Base-by-base conservation (phyloP, 2,797 vertebrate species). In the Argyrosomus regius region DNA sequence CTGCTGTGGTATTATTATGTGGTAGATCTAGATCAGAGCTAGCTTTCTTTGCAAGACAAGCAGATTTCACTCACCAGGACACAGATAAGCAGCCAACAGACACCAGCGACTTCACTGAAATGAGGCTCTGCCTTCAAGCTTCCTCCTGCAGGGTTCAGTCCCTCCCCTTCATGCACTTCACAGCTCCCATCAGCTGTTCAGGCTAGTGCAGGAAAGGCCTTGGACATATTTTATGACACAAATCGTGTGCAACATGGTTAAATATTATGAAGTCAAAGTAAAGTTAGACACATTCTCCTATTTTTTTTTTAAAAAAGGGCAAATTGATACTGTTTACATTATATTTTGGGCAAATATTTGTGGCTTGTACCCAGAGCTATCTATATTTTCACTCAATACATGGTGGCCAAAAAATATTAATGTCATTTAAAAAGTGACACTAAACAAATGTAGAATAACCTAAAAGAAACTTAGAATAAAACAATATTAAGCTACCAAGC, bases 131-230 rank as follows among this genome's bases (percentile, higher is more conserved):
- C 75, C 83, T 76, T 83, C 83, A 72, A 87, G 77, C 72, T 76
- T 82, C 65, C 77, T 82, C 65, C 77, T 79, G 74, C 56, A 64
- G 72, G 61, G 46, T 64, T 75, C 80, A 62, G 93, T 81, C 90
- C 91, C 92, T 87, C 94, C 93, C 89, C 86, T 78, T 67, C 48
- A 54, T 17, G 72, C 46, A 78, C 49, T 57, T 54, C 77, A 43
- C 72, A 56, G 22, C 31, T 48, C 57, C 66, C 59, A 80, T 80
- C 81, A 76, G 72, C 80, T 80, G 80, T 39, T 71, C 74, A 59
- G 46, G 14, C 24, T 48, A 58, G 22, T 46, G 45, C 81, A 79
- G 26, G 31, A 60, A 22, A 77, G 67, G 46, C 62, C 60, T 72
- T 45, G 31, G 68, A 28, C 7, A 54, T 12, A 49, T 72, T 57